phyloP scores from a whole-genome alignment of 2,888 invertebrate species.

The Candidula unifasciata region DNA sequence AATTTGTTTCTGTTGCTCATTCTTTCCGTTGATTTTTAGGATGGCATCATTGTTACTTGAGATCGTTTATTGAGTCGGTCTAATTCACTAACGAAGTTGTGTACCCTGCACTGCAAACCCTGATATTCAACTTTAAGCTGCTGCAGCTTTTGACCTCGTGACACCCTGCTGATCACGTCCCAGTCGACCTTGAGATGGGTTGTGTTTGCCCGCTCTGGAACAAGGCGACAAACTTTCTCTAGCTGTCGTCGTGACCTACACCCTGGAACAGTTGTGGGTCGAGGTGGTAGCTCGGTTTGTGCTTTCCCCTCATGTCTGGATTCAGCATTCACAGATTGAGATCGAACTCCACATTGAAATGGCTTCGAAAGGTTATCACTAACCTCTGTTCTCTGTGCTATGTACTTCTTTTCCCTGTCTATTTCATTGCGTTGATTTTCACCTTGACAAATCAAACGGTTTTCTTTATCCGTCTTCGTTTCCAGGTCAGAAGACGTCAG shows the following conservation, averaged over 20 bases:
- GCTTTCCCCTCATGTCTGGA: background rate
- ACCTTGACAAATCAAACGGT: too few species aligned
- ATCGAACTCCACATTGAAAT: conserved; percentile 1
- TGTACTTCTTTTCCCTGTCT: too few species aligned
- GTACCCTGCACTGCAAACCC: conserved; percentile 10
- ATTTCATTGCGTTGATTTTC: too few species aligned
- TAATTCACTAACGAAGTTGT: conserved; percentile 10
- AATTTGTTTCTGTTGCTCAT: too few species aligned
- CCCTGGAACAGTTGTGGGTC: conserved; percentile 6
- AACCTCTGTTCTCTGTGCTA: too few species aligned
- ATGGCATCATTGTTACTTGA: too few species aligned
- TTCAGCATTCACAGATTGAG: conserved; percentile 23
- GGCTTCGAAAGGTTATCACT: background rate
- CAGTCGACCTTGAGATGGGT: background rate
- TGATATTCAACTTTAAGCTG: background rate
- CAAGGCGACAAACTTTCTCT: conserved; percentile 37
- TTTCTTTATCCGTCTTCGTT: background rate
- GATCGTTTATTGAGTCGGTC: conserved; percentile 24
- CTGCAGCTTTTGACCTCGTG: conserved; percentile 1
- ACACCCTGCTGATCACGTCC: background rate
- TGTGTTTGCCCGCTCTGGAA: conserved; percentile 30
- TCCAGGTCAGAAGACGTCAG: background rate
- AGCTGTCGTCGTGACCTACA: conserved; percentile 50
- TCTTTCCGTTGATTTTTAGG: too few species aligned
- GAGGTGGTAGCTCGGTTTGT: background rate